Evolutionary conservation across 2,797 vertebrate species (phyloP).

Genomic region (Sarcoramphus papa): DNA sequence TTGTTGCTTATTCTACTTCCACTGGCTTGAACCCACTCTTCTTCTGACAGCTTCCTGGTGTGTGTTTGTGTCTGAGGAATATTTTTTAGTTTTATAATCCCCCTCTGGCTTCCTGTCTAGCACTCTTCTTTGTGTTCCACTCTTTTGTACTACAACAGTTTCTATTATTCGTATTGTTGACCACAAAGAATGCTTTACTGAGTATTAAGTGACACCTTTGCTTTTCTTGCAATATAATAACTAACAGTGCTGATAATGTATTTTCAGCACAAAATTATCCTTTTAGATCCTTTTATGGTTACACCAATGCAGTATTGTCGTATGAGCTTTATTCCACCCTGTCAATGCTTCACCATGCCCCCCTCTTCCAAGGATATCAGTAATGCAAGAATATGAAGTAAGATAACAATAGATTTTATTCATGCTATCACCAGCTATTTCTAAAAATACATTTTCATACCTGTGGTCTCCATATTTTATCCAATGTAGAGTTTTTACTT

Average conservation of each 20-base stretch:
- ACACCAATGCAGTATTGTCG: not conserved
- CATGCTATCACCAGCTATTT: not conserved
- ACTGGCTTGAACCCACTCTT: not conserved
- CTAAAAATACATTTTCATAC: not conserved
- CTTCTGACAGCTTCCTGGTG: not conserved
- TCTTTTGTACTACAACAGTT: not conserved
- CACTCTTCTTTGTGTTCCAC: not conserved
- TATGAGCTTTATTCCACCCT: not conserved
- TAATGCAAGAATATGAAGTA: not conserved
- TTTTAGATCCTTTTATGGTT: not conserved
- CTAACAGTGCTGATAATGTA: not conserved
- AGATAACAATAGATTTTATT: not conserved
- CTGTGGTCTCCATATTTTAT: slow-evolving; percentile 29
- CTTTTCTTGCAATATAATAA: not conserved
- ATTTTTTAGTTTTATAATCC: not conserved
- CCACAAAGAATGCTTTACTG: not conserved
- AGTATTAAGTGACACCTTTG: not conserved
- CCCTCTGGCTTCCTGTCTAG: not conserved
- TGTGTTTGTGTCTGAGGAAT: not conserved
- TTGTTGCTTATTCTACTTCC: not conserved
- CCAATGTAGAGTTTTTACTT: not conserved
- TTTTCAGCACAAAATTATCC: not conserved
- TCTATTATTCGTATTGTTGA: not conserved
- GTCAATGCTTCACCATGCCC: not conserved
- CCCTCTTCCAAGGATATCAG: not conserved